phyloP scores from a whole-genome alignment of 2,113 vertebrate species.

The Galeopterus variegatus region DNA sequence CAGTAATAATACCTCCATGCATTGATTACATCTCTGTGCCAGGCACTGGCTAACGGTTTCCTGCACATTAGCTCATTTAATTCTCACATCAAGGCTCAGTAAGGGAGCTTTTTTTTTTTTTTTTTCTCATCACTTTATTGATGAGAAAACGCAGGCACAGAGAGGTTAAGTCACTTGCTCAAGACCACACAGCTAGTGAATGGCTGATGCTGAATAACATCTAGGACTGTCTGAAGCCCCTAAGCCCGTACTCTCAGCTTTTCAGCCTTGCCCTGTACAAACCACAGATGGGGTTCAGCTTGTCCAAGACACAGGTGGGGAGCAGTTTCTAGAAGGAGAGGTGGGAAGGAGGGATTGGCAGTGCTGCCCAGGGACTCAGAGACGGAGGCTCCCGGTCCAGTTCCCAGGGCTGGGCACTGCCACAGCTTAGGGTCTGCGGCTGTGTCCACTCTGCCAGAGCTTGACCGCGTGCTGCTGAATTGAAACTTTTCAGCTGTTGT shows the following conservation, averaged over 20 bases:
- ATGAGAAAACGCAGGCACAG: neutral
- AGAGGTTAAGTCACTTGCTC: neutral
- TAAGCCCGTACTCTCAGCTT: neutral
- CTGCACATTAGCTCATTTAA: neutral
- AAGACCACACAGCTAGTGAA: neutral
- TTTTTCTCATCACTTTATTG: neutral
- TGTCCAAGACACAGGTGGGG: rapidly evolving
- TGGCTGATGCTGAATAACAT: neutral
- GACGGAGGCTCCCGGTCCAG: rapidly evolving
- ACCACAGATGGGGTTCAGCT: neutral
- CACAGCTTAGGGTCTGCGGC: neutral
- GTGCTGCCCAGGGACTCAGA: neutral
- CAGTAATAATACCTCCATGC: rapidly evolving
- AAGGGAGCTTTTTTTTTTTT: neutral
- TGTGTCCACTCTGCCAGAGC: neutral
- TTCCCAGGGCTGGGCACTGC: neutral
- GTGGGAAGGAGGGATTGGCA: no score
- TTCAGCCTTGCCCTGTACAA: neutral
- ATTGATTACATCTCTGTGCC: neutral
- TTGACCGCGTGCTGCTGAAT: rapidly evolving
- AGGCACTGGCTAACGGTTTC: neutral
- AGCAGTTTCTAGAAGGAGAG: neutral
- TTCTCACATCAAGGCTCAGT: neutral
- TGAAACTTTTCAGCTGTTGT: neutral
- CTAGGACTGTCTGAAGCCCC: neutral